phyloP scores from a whole-genome alignment of 2,888 invertebrate genomes.

The Galerucella nymphaeae region DNA sequence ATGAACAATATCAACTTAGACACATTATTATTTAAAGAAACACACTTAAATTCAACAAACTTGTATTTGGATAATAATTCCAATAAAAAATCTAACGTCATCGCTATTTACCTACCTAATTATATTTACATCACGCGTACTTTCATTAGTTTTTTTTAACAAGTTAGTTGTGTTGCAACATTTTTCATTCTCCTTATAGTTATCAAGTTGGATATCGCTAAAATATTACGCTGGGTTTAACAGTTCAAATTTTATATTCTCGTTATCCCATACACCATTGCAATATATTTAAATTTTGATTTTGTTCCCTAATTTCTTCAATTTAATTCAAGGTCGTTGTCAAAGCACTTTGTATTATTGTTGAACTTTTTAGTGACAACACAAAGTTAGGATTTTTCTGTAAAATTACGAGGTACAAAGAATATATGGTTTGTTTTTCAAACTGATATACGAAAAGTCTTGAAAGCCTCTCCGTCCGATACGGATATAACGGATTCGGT shows the following conservation, averaged over 20 bases:
- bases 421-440: too few species aligned
- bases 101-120: conserved; percentile 7
- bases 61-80: background rate
- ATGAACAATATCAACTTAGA: background rate
- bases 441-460: too few species aligned
- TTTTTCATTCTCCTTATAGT: background rate
- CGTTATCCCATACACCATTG: too few species aligned
- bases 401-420: too few species aligned
- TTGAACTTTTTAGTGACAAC: too few species aligned
- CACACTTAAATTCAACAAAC: background rate
- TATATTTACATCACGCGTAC: conserved; percentile 2
- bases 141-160: background rate
- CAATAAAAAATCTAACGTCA: background rate
- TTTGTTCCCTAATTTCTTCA: too few species aligned
- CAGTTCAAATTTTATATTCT: background rate
- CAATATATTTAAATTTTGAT: too few species aligned
- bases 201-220: background rate
- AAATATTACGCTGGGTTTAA: background rate
- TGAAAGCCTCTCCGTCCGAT: too few species aligned
- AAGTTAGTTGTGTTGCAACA: background rate
- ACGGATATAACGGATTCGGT: too few species aligned
- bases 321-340: too few species aligned
- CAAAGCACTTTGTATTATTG: too few species aligned
- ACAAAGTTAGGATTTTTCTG: too few species aligned
- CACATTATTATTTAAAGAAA: background rate